These are phyloP conservation scores for Rhinoderma darwinii DNA, from an alignment of 2,113 vertebrate genomes.

Conservation along the genomic window DNA sequence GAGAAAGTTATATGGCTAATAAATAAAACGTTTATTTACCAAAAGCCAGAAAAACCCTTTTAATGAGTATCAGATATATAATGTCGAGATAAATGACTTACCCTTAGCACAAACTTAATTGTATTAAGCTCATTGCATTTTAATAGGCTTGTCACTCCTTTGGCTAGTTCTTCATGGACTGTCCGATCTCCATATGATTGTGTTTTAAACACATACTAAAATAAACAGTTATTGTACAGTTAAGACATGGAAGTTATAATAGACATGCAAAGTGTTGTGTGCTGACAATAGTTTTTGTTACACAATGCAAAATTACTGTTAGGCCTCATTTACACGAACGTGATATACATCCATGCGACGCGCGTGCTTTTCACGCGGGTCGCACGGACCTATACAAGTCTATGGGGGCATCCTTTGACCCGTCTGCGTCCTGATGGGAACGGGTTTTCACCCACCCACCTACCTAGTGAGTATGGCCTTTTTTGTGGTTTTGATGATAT, in stretches of 20 bases:
- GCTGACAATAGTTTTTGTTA: neutral
- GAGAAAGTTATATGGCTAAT: no score
- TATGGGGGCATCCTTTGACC: no score
- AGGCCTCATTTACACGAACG: no score
- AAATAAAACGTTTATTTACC: no score
- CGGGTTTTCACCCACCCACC: no score
- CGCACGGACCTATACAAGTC: no score
- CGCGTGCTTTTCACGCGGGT: no score
- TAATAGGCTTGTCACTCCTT: constrained; percentile 88
- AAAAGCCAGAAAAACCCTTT: no score
- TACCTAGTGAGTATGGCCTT: no score
- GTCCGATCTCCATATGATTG: constrained; percentile 86
- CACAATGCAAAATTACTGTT: neutral
- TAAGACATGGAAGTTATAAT: neutral
- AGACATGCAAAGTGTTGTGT: neutral
- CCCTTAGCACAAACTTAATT: constrained; percentile 90
- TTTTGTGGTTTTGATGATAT: no score
- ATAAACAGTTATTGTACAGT: constrained; percentile 26
- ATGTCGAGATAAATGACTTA: constrained; percentile 62
- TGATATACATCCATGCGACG: no score
- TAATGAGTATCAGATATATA: neutral
- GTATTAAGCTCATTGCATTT: constrained; percentile 87
- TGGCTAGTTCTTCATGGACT: constrained; percentile 90
- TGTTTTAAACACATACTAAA: constrained; percentile 92
- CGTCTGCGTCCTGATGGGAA: no score